Evolutionary conservation across 2,113 vertebrate species (phyloP).

Genomic region (Amphiprion ocellaris): DNA sequence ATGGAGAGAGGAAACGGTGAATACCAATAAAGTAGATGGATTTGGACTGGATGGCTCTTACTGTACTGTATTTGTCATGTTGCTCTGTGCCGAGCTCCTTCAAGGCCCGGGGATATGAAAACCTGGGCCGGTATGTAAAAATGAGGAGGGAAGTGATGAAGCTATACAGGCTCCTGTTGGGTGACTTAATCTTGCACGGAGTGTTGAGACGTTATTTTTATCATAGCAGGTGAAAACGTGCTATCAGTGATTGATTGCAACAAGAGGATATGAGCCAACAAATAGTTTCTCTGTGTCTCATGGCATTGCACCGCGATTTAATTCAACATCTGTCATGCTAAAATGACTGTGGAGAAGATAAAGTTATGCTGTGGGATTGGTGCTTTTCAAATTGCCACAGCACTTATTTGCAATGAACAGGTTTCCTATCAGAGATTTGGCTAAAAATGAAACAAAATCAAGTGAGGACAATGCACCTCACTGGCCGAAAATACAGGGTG

Average conservation of each 20-base stretch:
- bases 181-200: constrained; percentile 34
- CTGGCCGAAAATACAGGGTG: too few species aligned
- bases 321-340: neutral
- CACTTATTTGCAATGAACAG: too few species aligned
- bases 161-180: constrained; percentile 3
- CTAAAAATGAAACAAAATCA: too few species aligned
- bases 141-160: constrained; percentile 14
- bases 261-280: neutral
- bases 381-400: neutral
- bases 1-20: constrained; percentile 75
- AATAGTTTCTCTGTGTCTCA: neutral
- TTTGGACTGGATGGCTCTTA: constrained; percentile 48
- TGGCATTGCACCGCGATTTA: neutral
- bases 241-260: constrained; percentile 15
- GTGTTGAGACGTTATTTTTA: constrained; percentile 34
- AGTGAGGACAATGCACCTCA: too few species aligned
- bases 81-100: constrained; percentile 25
- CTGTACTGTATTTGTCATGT: constrained; percentile 58
- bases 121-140: constrained; percentile 37
- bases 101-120: constrained; percentile 54
- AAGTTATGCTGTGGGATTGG: neutral
- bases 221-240: constrained; percentile 20
- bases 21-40: constrained; percentile 77
- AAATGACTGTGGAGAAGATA: neutral
- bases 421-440: too few species aligned